Evolutionary conservation across 2,888 invertebrate genomes (phyloP), one percentile per base, ranked within the genome.

Genomic region (Alitta virens): DNA sequence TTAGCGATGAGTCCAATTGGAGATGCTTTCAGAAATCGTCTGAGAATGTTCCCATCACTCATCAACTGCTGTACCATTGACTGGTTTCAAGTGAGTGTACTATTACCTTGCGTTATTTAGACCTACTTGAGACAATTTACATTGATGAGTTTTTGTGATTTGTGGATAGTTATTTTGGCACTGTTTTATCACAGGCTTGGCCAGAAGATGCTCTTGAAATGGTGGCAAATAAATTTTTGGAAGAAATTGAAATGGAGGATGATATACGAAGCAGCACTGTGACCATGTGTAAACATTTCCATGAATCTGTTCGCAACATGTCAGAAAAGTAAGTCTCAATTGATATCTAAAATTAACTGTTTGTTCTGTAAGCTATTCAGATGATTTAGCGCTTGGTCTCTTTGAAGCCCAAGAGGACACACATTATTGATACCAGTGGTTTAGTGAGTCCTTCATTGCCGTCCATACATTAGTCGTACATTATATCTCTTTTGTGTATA

Each of bases 1-100:
- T 70, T 82, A 56, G 79, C 82, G 50, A 81, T 83, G 81, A 79
- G 78, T 69, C 82, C 82, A 21, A 82, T 83, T 54, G 82, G 82
- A 55, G 82, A 82, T 64, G 78, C 82, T 2, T 82, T 83, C 72
- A 73, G 82, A 42, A 82, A 82, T 72, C 68, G 82, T 50, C 72
- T 82, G 18, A 70, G 82, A 49, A 81, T 81, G 82, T 83, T 83
- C 69, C 82, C 82, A 0, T 81, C 82, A 1, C 78, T 83, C 56
- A 82, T 82, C 69, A 82, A 82, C 73, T 83, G 82, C 69, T 83
- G 82, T 67, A 83, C 82, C 60, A 82, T 83, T 59, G 82, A 82
- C 70, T 83, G 82, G 82, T 82, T 82, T 73, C 79, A 80, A 78
- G 85, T 85, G 70, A 67, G 70, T 52, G 23, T 25, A 14, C 16